Conservation (phyloP, 2,888 invertebrate species). For the Furcula furcula region DNA sequence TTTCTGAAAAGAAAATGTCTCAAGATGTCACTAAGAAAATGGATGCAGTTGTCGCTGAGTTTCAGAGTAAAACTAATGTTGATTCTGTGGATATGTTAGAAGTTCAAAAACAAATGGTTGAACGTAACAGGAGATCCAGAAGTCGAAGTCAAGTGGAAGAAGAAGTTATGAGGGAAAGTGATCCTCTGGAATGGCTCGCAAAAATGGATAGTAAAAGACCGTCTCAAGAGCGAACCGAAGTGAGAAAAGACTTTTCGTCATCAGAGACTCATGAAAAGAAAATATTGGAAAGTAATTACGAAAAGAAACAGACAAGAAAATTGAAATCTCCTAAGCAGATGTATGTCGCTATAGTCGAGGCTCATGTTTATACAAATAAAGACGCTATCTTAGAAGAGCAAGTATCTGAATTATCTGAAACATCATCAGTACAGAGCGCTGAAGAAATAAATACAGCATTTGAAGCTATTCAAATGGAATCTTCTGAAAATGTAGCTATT, state of each 20-base stretch:
- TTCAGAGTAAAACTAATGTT: conserved; percentile 54
- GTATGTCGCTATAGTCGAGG: conserved; percentile 68
- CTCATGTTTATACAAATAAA: conserved; percentile 69
- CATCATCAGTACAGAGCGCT: conserved; percentile 40
- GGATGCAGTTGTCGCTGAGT: conserved; percentile 66
- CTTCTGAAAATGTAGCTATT: conserved; percentile 33
- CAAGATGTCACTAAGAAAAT: conserved; percentile 62
- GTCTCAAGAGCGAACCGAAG: conserved; percentile 28
- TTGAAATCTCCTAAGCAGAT: conserved; percentile 46
- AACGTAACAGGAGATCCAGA: conserved; percentile 45
- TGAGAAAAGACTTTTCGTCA: conserved; percentile 27
- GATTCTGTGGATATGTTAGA: conserved; percentile 24
- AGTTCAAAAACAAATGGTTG: conserved; percentile 14
- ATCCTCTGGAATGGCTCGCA: conserved; percentile 54
- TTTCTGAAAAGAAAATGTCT: conserved; percentile 52
- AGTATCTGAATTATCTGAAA: conserved; percentile 44
- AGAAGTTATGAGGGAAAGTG: conserved; percentile 45
- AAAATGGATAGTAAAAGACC: conserved; percentile 38
- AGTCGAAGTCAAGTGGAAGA: conserved; percentile 53
- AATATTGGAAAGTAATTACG: conserved; percentile 32
- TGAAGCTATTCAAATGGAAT: conserved; percentile 27
- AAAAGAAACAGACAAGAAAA: conserved; percentile 29
- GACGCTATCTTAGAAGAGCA: conserved; percentile 59
- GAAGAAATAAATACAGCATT: conserved; percentile 39
- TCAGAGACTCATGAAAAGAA: conserved; percentile 34